Conservation (phyloP, 1,140 invertebrate genomes). For the Drosophila obscura region DNA sequence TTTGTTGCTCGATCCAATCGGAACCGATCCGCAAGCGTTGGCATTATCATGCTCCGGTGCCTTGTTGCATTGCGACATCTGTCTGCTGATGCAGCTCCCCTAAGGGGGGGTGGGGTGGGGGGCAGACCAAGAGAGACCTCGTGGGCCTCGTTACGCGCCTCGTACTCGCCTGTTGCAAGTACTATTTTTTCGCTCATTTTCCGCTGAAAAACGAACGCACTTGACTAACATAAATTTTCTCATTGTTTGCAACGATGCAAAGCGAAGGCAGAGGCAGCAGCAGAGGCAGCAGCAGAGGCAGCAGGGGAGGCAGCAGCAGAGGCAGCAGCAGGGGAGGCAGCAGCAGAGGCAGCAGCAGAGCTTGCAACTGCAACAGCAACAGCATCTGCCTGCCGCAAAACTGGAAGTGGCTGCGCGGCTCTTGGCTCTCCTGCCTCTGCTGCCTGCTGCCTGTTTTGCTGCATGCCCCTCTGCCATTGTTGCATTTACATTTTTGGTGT, state of each 20-base stretch:
- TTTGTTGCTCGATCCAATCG: conserved; percentile 35
- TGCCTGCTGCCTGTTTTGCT: neutral
- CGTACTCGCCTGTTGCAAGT: conserved; percentile 40
- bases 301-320: neutral
- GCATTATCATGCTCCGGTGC: conserved; percentile 37
- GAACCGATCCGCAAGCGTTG: conserved; percentile 50
- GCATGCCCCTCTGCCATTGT: conserved; percentile 57
- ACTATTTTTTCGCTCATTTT: conserved; percentile 70
- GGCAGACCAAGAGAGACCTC: neutral
- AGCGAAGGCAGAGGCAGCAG: conserved; percentile 16
- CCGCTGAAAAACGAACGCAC: conserved; percentile 71
- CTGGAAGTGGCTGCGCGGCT: conserved; percentile 60
- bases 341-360: conserved; percentile 1
- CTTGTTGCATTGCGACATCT: conserved; percentile 23
- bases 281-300: neutral
- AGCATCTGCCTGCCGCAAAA: conserved; percentile 49
- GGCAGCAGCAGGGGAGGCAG: conserved; percentile 26
- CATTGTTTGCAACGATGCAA: conserved; percentile 67
- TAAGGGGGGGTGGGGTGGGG: too few species aligned
- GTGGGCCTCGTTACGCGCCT: conserved; percentile 70
- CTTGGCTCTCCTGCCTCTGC: conserved; percentile 21
- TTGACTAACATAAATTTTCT: conserved; percentile 82
- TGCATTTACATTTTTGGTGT: conserved; percentile 83
- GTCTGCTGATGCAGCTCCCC: conserved; percentile 2
- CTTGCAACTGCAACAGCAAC: conserved; percentile 36